phyloP scores from a whole-genome alignment of 2,888 invertebrate species.

The Tenthredo mesomela region DNA sequence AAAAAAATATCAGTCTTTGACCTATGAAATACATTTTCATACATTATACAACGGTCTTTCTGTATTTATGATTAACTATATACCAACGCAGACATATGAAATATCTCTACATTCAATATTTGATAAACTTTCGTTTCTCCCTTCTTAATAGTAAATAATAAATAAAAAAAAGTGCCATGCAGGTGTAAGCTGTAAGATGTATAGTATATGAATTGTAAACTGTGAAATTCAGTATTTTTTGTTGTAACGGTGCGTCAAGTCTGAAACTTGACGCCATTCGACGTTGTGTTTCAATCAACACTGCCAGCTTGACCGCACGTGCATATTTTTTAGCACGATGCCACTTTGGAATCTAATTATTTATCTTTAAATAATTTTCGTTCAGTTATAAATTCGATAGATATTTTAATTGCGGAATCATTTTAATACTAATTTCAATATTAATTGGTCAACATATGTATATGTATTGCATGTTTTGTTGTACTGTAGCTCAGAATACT shows the following conservation, averaged over 20 bases:
- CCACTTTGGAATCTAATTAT: conserved; percentile 7
- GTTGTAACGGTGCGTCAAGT: conserved; percentile 57
- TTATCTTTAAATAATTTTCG: conserved; percentile 13
- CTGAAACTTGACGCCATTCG: conserved; percentile 54
- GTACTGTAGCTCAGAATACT: neutral
- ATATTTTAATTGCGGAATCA: conserved; percentile 12
- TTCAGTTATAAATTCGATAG: neutral
- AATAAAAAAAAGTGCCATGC: neutral
- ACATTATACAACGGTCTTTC: neutral
- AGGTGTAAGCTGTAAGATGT: conserved; percentile 14
- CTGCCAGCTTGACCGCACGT: conserved; percentile 58
- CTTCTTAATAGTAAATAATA: neutral
- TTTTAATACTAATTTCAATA: neutral
- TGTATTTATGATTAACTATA: neutral
- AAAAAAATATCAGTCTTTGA: neutral
- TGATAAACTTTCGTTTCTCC: neutral
- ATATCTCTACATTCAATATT: neutral
- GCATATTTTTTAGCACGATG: conserved; percentile 47
- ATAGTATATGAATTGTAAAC: conserved; percentile 38
- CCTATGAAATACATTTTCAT: neutral
- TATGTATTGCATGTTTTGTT: neutral
- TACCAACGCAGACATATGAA: too few species aligned
- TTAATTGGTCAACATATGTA: neutral
- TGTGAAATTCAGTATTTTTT: conserved; percentile 28
- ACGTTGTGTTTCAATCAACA: conserved; percentile 57